Conservation (phyloP, 2,888 invertebrate species). For the Drosophila ezoana region DNA sequence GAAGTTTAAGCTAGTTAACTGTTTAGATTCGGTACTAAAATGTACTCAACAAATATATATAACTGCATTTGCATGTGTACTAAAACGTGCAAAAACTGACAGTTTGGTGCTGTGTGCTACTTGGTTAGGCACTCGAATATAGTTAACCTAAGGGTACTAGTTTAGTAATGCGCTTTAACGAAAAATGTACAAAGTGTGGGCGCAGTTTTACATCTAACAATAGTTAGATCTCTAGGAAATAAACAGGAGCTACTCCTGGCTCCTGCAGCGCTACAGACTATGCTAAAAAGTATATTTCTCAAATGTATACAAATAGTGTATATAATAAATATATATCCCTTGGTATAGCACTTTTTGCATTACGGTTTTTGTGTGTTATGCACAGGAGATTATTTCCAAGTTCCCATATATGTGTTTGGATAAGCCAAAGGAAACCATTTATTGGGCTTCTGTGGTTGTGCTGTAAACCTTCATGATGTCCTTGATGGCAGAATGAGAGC, state of each 20-base stretch:
- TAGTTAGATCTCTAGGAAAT: conserved; percentile 71
- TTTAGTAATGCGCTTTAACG: conserved; percentile 27
- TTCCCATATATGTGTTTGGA: not conserved
- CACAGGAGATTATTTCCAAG: conserved; percentile 34
- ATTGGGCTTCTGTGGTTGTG: conserved; percentile 34
- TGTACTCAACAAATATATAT: conserved; percentile 37
- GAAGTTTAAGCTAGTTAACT: conserved; percentile 38
- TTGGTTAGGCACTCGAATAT: conserved; percentile 52
- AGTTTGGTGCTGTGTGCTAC: conserved; percentile 60
- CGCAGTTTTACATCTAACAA: conserved; percentile 79
- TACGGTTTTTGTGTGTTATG: conserved; percentile 26
- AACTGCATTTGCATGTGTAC: conserved; percentile 54
- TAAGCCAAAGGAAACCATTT: conserved; percentile 11
- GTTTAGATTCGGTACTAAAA: conserved; percentile 47
- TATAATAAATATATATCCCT: conserved; percentile 71
- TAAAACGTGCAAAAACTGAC: conserved; percentile 69
- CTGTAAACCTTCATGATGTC: conserved; percentile 86
- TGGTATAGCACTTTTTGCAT: conserved; percentile 62
- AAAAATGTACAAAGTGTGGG: conserved; percentile 59
- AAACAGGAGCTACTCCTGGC: conserved; percentile 23
- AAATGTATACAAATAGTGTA: conserved; percentile 48
- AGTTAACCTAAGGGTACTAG: conserved; percentile 28
- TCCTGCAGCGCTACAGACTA: conserved; percentile 48
- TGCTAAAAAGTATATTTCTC: conserved; percentile 50
- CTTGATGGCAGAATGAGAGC: conserved; percentile 89